Evolutionary conservation across 2,888 invertebrate species (phyloP).

Genomic region (Pyrochroa serraticornis): DNA sequence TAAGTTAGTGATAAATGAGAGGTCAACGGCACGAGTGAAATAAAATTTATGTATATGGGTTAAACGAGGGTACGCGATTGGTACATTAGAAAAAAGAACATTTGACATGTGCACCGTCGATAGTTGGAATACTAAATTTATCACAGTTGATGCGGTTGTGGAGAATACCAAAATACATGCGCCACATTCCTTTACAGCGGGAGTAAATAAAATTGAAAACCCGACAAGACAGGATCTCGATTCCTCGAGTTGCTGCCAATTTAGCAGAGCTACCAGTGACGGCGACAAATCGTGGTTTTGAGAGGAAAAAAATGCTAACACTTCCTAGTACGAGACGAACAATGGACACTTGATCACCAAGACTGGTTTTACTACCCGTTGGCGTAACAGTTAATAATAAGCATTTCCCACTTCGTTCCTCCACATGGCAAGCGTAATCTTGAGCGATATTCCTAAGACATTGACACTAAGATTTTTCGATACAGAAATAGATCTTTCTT

Average conservation of each 20-base stretch:
- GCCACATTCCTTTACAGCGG: slow-evolving; percentile 55
- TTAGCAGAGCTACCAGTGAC: slow-evolving; percentile 12
- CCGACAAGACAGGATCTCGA: slow-evolving; percentile 24
- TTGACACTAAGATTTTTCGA: too few species aligned
- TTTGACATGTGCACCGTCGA: slow-evolving; percentile 39
- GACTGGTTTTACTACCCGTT: too few species aligned
- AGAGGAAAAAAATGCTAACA: background rate
- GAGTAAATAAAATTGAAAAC: slow-evolving; percentile 34
- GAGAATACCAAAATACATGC: slow-evolving; percentile 69
- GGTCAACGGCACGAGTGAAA: slow-evolving; percentile 35
- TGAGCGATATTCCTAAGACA: background rate
- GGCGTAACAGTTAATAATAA: too few species aligned
- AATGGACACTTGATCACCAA: too few species aligned
- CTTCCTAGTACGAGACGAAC: background rate
- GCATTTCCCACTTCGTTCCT: too few species aligned
- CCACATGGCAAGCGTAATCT: background rate
- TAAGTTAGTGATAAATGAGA: slow-evolving; percentile 27
- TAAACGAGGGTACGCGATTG: slow-evolving; percentile 34
- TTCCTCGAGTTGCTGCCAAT: slow-evolving; percentile 20
- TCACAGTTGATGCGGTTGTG: slow-evolving; percentile 45
- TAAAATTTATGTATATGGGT: slow-evolving; percentile 38
- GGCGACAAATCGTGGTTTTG: too few species aligned
- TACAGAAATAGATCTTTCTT: too few species aligned
- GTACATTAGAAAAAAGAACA: slow-evolving; percentile 33
- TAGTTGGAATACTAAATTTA: slow-evolving; percentile 42